phyloP scores from a whole-genome alignment of 2,797 vertebrate genomes.

The Enteromius argenteus region DNA sequence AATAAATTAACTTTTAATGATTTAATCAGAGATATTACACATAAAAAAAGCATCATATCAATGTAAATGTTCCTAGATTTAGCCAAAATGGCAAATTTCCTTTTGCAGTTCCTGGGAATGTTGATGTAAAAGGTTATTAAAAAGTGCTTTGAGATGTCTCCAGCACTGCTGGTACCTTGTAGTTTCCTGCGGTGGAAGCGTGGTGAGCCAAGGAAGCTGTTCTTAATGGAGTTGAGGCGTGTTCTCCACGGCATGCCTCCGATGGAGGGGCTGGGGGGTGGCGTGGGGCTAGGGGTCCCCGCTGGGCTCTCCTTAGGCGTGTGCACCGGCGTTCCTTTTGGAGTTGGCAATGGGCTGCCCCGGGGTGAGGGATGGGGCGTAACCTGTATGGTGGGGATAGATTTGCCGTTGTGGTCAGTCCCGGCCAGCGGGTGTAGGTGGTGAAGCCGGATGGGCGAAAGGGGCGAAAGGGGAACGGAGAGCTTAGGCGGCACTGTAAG shows the following conservation, averaged over 20 bases:
- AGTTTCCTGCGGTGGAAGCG: slow-evolving; percentile 99
- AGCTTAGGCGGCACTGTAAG: slow-evolving; percentile 82
- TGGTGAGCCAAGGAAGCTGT: slow-evolving; percentile 97
- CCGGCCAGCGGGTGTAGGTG: slow-evolving; percentile 80
- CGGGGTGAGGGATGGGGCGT: slow-evolving; percentile 96
- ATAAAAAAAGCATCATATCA: neutral
- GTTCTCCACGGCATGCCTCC: slow-evolving; percentile 98
- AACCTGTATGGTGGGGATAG: slow-evolving; percentile 97
- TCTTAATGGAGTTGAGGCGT: slow-evolving; percentile 98
- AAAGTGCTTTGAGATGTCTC: neutral
- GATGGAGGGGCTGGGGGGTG: slow-evolving; percentile 97
- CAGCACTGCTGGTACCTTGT: slow-evolving; percentile 81
- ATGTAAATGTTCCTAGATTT: neutral
- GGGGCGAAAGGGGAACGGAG: slow-evolving; percentile 81
- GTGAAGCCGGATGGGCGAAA: slow-evolving; percentile 84
- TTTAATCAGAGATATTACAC: neutral
- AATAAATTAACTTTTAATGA: neutral
- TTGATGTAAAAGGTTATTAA: neutral
- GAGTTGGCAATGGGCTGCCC: slow-evolving; percentile 96
- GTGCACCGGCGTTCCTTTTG: slow-evolving; percentile 97
- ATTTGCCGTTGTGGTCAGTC: slow-evolving; percentile 93
- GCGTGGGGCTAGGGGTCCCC: slow-evolving; percentile 95
- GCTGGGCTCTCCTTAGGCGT: slow-evolving; percentile 98
- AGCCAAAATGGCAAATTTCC: neutral
- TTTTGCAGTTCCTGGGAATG: neutral